phyloP scores from a whole-genome alignment of 1,140 invertebrate genomes.

The Colletes latitarsis region DNA sequence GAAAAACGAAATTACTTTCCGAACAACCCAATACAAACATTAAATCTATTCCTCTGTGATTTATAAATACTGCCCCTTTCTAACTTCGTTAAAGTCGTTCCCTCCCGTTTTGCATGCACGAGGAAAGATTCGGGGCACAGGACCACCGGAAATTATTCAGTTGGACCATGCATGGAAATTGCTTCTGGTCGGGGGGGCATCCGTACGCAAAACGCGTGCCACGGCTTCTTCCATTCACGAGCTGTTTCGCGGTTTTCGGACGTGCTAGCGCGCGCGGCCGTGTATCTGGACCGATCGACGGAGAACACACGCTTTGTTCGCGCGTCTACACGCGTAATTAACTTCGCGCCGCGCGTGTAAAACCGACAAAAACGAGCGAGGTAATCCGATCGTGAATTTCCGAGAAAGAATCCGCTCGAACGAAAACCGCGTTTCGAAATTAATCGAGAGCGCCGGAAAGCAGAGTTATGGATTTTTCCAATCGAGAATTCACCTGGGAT shows the following conservation, averaged over 20 bases:
- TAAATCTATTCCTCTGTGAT: too few relatives aligned
- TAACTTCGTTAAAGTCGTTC: background rate
- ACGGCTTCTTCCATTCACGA: slow-evolving; percentile 25
- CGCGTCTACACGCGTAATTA: slow-evolving; percentile 13
- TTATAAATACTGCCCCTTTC: background rate
- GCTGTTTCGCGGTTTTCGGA: slow-evolving; percentile 26
- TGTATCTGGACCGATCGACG: background rate
- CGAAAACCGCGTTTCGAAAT: background rate
- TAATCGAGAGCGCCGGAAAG: background rate
- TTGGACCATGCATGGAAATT: slow-evolving; percentile 61
- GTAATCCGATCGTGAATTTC: slow-evolving; percentile 1
- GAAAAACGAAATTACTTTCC: too few relatives aligned
- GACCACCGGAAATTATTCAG: slow-evolving; percentile 64
- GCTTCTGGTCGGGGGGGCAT: slow-evolving; percentile 40
- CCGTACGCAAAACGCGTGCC: slow-evolving; percentile 48
- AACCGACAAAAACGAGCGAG: background rate
- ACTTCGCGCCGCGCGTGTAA: background rate
- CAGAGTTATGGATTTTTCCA: background rate
- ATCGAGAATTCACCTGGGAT: background rate
- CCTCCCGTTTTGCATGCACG: slow-evolving; percentile 34
- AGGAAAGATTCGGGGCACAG: slow-evolving; percentile 25
- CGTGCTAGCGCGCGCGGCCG: background rate
- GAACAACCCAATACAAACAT: too few relatives aligned
- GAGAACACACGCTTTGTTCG: background rate
- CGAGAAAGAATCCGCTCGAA: background rate